phyloP scores from a whole-genome alignment of 1,140 invertebrate species.

The Zophobas atratus region DNA sequence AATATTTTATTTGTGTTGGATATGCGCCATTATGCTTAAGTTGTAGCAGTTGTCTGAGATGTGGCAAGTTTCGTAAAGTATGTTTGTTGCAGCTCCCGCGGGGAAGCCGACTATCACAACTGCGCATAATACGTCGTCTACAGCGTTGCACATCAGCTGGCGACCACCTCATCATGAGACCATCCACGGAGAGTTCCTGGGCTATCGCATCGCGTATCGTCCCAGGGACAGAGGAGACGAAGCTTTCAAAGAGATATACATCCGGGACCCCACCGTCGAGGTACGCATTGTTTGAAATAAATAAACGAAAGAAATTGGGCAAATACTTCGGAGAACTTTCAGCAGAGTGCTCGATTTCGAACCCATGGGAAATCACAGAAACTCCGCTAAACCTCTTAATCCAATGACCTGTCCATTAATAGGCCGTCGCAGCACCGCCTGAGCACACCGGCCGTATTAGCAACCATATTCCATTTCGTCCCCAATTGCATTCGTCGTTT shows the following conservation, averaged over 20 bases:
- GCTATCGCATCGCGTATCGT: slow-evolving; percentile 80
- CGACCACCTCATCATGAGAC: slow-evolving; percentile 77
- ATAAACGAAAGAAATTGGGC: slow-evolving; percentile 53
- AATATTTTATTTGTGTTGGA: slow-evolving; percentile 35
- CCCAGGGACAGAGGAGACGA: slow-evolving; percentile 74
- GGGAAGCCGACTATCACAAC: slow-evolving; percentile 81
- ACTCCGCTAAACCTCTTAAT: slow-evolving; percentile 55
- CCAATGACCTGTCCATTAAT: slow-evolving; percentile 57
- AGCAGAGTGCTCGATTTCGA: slow-evolving; percentile 46
- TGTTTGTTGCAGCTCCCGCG: slow-evolving; percentile 75
- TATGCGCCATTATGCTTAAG: slow-evolving; percentile 41
- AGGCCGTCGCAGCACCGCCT: slow-evolving; percentile 45
- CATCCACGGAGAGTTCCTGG: slow-evolving; percentile 85
- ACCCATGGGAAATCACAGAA: slow-evolving; percentile 57
- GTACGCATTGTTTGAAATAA: slow-evolving; percentile 66
- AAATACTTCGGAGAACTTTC: slow-evolving; percentile 51
- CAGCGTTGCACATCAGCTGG: slow-evolving; percentile 81
- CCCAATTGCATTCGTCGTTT: slow-evolving; percentile 35
- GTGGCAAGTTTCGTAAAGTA: slow-evolving; percentile 36
- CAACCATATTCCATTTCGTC: slow-evolving; percentile 36
- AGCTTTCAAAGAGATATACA: slow-evolving; percentile 78
- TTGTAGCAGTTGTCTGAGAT: slow-evolving; percentile 40
- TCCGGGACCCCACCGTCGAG: slow-evolving; percentile 77
- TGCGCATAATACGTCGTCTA: slow-evolving; percentile 81
- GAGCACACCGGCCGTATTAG: slow-evolving; percentile 38